phyloP scores from a whole-genome alignment of 2,888 invertebrate species.

The Pterostichus madidus region DNA sequence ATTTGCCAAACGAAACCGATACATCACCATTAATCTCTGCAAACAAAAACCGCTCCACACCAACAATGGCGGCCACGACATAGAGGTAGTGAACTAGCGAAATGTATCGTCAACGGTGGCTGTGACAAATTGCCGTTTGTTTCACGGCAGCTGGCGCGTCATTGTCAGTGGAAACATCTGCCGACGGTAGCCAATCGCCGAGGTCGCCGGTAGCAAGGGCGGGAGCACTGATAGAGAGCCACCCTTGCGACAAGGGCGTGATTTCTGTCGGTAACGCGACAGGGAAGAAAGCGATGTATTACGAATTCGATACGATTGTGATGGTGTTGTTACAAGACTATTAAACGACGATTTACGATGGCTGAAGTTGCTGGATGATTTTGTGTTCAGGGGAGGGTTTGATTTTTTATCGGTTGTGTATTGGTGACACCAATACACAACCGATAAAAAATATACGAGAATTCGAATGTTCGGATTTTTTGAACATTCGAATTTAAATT shows the following conservation, averaged over 20 bases:
- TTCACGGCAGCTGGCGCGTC: conserved; percentile 59
- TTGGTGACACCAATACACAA: neutral
- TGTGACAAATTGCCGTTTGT: conserved; percentile 61
- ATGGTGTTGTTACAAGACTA: conserved; percentile 54
- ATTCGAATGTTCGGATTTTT: too few species aligned
- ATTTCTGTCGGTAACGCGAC: conserved; percentile 18
- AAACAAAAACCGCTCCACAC: conserved; percentile 6
- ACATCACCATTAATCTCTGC: conserved; percentile 58
- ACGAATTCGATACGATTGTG: conserved; percentile 50
- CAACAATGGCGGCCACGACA: conserved; percentile 42
- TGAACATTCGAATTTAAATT: too few species aligned
- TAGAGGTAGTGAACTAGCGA: neutral
- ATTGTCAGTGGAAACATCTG: conserved; percentile 58
- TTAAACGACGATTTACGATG: conserved; percentile 42
- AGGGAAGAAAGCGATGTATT: conserved; percentile 27
- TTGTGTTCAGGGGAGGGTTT: neutral
- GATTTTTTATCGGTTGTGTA: neutral
- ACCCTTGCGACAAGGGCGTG: conserved; percentile 58
- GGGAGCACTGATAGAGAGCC: conserved; percentile 6
- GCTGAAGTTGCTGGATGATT: neutral
- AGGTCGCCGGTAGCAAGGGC: neutral
- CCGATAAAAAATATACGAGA: too few species aligned
- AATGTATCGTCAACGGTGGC: conserved; percentile 44
- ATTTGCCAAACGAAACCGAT: conserved; percentile 49
- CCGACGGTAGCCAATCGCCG: conserved; percentile 45